Evolutionary conservation across 2,797 vertebrate genomes (phyloP).

Genomic region (Centroberyx gerrardi): DNA sequence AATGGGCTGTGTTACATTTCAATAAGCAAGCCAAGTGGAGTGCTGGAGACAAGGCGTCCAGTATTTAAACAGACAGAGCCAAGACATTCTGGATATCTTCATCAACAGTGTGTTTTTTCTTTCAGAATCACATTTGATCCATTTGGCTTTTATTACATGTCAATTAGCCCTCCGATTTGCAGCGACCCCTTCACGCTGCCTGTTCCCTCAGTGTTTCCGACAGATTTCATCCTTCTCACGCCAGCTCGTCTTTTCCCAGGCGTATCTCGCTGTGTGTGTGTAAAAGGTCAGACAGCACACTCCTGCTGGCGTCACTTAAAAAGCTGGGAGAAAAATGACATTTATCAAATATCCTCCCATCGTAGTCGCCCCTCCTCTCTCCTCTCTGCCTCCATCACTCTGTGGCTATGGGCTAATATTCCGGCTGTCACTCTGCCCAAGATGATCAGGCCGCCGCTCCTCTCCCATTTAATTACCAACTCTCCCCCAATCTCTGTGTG

Average conservation of each 20-base stretch:
- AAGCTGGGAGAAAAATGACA: slow-evolving; percentile 68
- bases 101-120: slow-evolving; percentile 14
- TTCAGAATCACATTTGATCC: slow-evolving; percentile 52
- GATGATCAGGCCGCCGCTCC: slow-evolving; percentile 47
- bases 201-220: slow-evolving; percentile 30
- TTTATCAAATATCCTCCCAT: slow-evolving; percentile 71
- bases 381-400: slow-evolving; percentile 21
- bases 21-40: slow-evolving; percentile 37
- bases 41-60: slow-evolving; percentile 29
- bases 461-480: slow-evolving; percentile 67
- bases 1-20: slow-evolving; percentile 49
- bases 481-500: slow-evolving; percentile 25
- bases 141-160: slow-evolving; percentile 47
- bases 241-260: slow-evolving; percentile 54
- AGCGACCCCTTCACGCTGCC: slow-evolving; percentile 5
- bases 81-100: slow-evolving; percentile 34
- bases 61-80: slow-evolving; percentile 40
- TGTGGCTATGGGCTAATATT: slow-evolving; percentile 58
- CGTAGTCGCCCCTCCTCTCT: slow-evolving; percentile 41
- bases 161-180: slow-evolving; percentile 48
- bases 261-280: slow-evolving; percentile 48
- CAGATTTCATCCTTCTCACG: slow-evolving; percentile 52
- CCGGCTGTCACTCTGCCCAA: slow-evolving; percentile 59
- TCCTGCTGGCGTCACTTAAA: slow-evolving; percentile 64
- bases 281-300: slow-evolving; percentile 73